Percentiles rank a stretch among this genome's conserved stretches.
These are phyloP conservation scores for Myoxocephalus aenaeus DNA, from an alignment of 2,797 vertebrate genomes.

Conservation along the genomic window DNA sequence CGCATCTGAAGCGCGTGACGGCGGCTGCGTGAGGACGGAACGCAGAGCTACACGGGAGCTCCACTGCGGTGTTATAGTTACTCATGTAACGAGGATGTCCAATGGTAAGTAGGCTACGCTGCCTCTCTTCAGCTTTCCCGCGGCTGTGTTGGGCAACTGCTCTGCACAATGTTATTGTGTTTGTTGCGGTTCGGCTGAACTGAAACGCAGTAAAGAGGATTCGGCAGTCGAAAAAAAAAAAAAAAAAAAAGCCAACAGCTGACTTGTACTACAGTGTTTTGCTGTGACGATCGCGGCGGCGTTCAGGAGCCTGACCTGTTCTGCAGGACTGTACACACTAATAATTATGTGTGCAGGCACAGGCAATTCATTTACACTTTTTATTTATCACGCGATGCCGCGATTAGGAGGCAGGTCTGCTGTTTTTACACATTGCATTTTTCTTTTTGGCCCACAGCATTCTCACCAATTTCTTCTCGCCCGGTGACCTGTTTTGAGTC, in stretches of 20 bases:
- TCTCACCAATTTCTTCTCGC: constrained; percentile 14
- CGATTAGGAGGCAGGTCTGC: not conserved
- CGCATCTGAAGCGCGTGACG: constrained; percentile 48
- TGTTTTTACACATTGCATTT: not conserved
- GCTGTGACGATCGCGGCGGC: constrained; percentile 58
- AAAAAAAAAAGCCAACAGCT: constrained; percentile 53
- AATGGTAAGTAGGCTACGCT: constrained; percentile 67
- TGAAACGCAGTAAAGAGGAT: constrained; percentile 40
- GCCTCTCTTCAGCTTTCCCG: constrained; percentile 29
- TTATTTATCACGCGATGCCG: not conserved
- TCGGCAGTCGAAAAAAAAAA: not conserved
- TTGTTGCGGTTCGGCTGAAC: constrained; percentile 28
- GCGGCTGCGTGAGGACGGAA: constrained; percentile 52
- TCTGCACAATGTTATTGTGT: constrained; percentile 33
- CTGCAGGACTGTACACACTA: constrained; percentile 51
- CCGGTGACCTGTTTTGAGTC: constrained; percentile 53
- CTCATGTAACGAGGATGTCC: constrained; percentile 57
- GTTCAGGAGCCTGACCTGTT: constrained; percentile 41
- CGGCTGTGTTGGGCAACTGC: constrained; percentile 26
- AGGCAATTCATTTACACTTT: constrained; percentile 29
- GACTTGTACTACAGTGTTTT: constrained; percentile 66
- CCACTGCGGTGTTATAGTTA: constrained; percentile 63
- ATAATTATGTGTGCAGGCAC: constrained; percentile 6
- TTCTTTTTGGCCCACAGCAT: not conserved
- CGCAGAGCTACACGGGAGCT: constrained; percentile 37